These are phyloP conservation scores for Emydocephalus ijimae DNA, from an alignment of 2,113 vertebrate species.

Conservation along the genomic window DNA sequence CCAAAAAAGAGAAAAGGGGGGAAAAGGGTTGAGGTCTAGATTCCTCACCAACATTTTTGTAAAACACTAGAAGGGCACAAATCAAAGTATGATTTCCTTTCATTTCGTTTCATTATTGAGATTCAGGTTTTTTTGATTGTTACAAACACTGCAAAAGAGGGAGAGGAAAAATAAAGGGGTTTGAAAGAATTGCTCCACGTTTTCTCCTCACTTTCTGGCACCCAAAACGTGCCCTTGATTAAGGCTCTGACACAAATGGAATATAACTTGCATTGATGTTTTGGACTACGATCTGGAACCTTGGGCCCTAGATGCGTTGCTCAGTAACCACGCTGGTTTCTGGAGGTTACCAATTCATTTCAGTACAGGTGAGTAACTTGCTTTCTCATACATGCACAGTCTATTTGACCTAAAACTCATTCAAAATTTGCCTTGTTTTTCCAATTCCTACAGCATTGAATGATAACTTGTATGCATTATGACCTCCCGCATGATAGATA, in stretches of 20 bases:
- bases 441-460: not conserved
- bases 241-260: constrained; percentile 17
- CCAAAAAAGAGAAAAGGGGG: not conserved
- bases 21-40: not conserved
- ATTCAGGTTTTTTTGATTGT: not conserved
- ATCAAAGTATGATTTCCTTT: not conserved
- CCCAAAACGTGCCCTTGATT: not conserved
- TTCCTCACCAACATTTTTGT: not conserved
- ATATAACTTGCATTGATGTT: constrained; percentile 23
- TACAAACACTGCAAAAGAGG: not conserved
- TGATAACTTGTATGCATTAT: not conserved
- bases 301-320: constrained; percentile 25
- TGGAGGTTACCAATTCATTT: constrained; percentile 35
- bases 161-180: not conserved
- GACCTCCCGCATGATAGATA: not conserved
- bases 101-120: not conserved
- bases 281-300: constrained; percentile 10
- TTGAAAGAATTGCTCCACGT: not conserved
- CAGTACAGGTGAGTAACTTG: not conserved
- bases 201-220: constrained; percentile 1
- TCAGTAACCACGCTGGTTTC: constrained; percentile 64
- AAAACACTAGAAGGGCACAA: not conserved
- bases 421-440: not conserved
- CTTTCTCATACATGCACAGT: not conserved
- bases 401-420: not conserved